A percentile compares a stretch with the other conserved stretches of the same genome.
Evolutionary conservation across 2,888 invertebrate species (phyloP).

Genomic region (Crossocerus cetratus): DNA sequence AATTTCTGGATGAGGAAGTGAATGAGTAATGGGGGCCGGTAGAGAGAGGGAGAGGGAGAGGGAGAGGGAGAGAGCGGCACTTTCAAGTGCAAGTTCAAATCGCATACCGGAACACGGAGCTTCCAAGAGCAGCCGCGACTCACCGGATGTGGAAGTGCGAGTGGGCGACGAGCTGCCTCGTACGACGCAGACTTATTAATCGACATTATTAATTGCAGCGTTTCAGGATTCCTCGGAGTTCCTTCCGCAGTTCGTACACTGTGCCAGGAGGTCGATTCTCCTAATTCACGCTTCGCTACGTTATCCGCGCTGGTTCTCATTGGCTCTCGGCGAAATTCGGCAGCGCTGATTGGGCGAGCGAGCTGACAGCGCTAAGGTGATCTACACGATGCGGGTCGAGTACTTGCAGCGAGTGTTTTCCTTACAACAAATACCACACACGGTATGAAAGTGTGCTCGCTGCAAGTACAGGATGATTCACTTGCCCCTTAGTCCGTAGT

Average conservation of each 20-base stretch:
- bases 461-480: too few relatives aligned
- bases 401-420: too few relatives aligned
- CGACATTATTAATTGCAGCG: constrained; percentile 25
- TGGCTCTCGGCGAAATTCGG: too few relatives aligned
- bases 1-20: too few relatives aligned
- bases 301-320: too few relatives aligned
- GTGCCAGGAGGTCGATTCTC: constrained; percentile 6
- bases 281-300: too few relatives aligned
- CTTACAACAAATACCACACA: too few relatives aligned
- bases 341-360: too few relatives aligned
- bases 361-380: too few relatives aligned
- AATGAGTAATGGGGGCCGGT: background rate
- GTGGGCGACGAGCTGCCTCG: constrained; percentile 5
- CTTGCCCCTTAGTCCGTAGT: too few relatives aligned
- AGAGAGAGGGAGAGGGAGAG: background rate
- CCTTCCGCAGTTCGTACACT: background rate
- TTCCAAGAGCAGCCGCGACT: constrained; percentile 14
- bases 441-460: too few relatives aligned
- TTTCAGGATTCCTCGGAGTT: constrained; percentile 5
- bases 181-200: constrained; percentile 11
- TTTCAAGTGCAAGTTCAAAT: constrained; percentile 41
- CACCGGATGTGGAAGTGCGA: constrained; percentile 23
- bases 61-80: constrained; percentile 12
- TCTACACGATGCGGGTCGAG: too few relatives aligned
- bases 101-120: constrained; percentile 13